These are phyloP conservation scores for Selene dorsalis DNA, from an alignment of 2,797 vertebrate genomes.

Conservation along the genomic window DNA sequence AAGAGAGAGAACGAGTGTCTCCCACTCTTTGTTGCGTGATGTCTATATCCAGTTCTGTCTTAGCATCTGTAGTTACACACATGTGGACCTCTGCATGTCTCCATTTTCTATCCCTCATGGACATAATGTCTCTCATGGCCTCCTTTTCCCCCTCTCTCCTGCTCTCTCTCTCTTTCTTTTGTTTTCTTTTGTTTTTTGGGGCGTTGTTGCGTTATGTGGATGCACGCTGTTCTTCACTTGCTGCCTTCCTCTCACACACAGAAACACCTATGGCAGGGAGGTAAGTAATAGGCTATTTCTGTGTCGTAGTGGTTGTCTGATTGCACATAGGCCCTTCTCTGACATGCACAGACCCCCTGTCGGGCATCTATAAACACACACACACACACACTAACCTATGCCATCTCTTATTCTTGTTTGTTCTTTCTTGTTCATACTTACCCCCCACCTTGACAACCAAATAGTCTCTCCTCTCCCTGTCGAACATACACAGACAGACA, in stretches of 20 bases:
- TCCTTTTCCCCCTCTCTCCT: background rate
- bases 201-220: background rate
- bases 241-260: conserved; percentile 14
- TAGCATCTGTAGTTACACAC: background rate
- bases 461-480: conserved; percentile 23
- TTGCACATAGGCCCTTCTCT: conserved; percentile 44
- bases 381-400: background rate
- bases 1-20: background rate
- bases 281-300: conserved; percentile 55
- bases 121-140: background rate
- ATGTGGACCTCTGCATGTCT: background rate
- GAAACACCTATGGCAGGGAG: background rate
- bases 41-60: background rate
- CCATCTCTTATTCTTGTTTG: conserved; percentile 22
- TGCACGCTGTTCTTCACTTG: background rate
- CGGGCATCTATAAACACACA: conserved; percentile 18
- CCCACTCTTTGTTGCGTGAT: background rate
- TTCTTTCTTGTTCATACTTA: conserved; percentile 35
- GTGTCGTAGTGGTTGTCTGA: too few relatives aligned
- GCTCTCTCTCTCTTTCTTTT: background rate
- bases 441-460: conserved; percentile 33
- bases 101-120: background rate
- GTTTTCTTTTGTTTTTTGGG: background rate
- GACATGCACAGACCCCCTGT: conserved; percentile 51
- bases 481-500: conserved; percentile 21